phyloP scores from a whole-genome alignment of 2,797 vertebrate genomes.

The Xiphorhynchus erythropygius region DNA sequence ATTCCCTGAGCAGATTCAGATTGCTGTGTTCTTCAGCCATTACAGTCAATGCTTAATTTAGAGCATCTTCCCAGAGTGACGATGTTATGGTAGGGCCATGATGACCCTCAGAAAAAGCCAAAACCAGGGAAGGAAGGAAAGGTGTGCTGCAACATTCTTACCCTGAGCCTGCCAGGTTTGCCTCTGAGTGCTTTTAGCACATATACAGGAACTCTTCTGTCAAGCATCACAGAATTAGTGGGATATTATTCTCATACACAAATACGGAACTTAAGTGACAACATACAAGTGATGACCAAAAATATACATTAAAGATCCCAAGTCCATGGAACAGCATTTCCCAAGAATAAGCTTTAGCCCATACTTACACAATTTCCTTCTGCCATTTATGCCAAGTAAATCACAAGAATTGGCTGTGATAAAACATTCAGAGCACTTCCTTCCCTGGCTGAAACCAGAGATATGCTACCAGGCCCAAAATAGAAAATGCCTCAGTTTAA shows the following conservation, averaged over 20 bases:
- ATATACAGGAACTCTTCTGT: not conserved
- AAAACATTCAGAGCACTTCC: conserved; percentile 6
- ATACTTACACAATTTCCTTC: conserved; percentile 15
- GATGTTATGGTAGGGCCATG: not conserved
- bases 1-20: not conserved
- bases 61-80: not conserved
- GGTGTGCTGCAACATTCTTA: not conserved
- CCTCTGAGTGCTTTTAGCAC: not conserved
- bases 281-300: not conserved
- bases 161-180: not conserved
- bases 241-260: not conserved
- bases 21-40: not conserved
- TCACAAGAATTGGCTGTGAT: conserved; percentile 24
- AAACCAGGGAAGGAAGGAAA: not conserved
- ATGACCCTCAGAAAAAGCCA: not conserved
- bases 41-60: not conserved
- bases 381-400: conserved; percentile 27
- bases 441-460: conserved; percentile 21
- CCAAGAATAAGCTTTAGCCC: not conserved
- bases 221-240: not conserved
- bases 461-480: not conserved
- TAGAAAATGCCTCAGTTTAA: not conserved
- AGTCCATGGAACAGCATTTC: not conserved
- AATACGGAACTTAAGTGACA: not conserved
- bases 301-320: not conserved